Conservation (phyloP, 2,797 vertebrate genomes). For the Chloroceryle amazona region DNA sequence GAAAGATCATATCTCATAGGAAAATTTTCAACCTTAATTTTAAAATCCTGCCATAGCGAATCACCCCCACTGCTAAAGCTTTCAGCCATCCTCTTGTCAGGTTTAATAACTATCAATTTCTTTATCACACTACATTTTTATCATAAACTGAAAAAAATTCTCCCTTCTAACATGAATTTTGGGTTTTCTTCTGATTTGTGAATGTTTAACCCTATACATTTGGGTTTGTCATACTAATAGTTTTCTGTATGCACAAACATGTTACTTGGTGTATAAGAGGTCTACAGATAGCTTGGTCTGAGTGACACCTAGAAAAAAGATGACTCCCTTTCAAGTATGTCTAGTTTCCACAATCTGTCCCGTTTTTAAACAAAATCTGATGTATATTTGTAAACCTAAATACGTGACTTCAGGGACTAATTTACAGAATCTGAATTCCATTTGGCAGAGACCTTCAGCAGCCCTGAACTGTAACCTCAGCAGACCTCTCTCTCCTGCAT, state of each 20-base stretch:
- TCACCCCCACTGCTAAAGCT: background rate
- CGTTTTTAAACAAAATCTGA: background rate
- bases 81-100: background rate
- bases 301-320: background rate
- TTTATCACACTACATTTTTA: background rate
- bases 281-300: background rate
- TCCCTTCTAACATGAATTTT: background rate
- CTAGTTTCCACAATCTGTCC: background rate
- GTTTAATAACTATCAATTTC: background rate
- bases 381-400: background rate
- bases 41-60: background rate
- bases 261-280: background rate
- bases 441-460: background rate
- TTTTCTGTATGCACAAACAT: background rate
- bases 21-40: background rate
- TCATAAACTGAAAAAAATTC: background rate
- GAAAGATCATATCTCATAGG: background rate
- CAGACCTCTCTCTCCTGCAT: background rate
- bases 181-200: background rate
- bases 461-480: background rate
- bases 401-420: background rate
- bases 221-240: background rate
- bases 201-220: background rate
- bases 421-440: background rate
- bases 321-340: background rate